phyloP scores from a whole-genome alignment of 2,888 invertebrate species.

The Syritta pipiens region DNA sequence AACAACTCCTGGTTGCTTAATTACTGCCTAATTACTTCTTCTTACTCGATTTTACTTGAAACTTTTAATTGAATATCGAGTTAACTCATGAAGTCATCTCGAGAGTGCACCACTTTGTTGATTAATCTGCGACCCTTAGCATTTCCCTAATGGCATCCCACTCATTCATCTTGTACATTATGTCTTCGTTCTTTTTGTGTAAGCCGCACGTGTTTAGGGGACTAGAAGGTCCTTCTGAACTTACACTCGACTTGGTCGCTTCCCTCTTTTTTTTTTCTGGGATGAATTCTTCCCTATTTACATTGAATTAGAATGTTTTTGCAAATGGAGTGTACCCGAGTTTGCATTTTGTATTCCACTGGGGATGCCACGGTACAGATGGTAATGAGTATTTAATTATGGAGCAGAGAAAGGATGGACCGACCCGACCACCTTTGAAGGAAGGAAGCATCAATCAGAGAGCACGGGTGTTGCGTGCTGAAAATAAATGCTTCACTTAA shows the following conservation, averaged over 20 bases:
- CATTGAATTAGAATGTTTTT: constrained; percentile 12
- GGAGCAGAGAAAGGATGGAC: background rate
- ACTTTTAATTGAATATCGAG: constrained; percentile 44
- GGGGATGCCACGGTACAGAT: background rate
- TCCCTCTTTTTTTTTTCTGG: background rate
- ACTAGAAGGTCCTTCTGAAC: no score
- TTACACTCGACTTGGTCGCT: background rate
- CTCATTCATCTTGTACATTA: background rate
- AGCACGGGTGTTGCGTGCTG: no score
- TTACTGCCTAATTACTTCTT: background rate
- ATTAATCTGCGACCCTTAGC: background rate
- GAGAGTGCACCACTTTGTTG: constrained; percentile 22
- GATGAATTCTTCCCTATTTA: background rate
- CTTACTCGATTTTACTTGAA: constrained; percentile 10
- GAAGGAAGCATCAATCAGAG: no score
- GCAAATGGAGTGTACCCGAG: background rate
- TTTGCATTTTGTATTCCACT: background rate
- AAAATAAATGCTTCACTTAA: constrained; percentile 16
- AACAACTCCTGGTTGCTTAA: no score
- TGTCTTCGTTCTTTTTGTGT: background rate
- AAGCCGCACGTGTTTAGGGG: background rate
- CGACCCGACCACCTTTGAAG: background rate
- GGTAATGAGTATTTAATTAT: constrained; percentile 32
- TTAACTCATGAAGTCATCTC: constrained; percentile 10
- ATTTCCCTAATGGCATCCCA: constrained; percentile 6